A percentile compares a stretch with the other conserved stretches of the same genome.
Evolutionary conservation across 1,140 invertebrate genomes (phyloP).

Genomic region (Anastrepha ludens): DNA sequence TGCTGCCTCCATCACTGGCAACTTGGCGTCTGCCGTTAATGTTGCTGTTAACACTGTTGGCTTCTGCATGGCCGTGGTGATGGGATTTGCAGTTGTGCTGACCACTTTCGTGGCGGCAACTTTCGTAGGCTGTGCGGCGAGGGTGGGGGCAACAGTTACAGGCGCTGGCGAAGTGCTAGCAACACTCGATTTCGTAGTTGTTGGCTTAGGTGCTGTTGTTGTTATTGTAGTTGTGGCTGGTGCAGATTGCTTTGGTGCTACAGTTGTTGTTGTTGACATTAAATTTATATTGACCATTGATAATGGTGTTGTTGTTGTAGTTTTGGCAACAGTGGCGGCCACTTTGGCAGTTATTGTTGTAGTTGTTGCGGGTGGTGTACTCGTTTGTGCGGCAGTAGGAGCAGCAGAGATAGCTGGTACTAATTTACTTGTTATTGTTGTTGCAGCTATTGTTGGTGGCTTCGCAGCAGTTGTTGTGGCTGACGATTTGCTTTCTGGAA

Average conservation of each 20-base stretch:
- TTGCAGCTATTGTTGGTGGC: background rate
- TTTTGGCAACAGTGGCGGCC: background rate
- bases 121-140: background rate
- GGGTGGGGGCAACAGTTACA: background rate
- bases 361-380: slow-evolving; percentile 33
- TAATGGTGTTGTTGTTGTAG: background rate
- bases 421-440: slow-evolving; percentile 2
- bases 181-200: background rate
- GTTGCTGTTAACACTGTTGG: slow-evolving; percentile 7
- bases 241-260: background rate
- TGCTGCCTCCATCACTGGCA: background rate
- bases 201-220: slow-evolving; percentile 46
- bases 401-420: slow-evolving; percentile 36
- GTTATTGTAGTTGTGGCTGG: slow-evolving; percentile 20
- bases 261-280: background rate
- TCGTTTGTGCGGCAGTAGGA: slow-evolving; percentile 42
- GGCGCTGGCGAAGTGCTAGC: background rate
- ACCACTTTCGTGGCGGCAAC: slow-evolving; percentile 3
- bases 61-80: slow-evolving; percentile 56
- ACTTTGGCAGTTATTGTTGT: slow-evolving; percentile 50
- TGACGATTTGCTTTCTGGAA: background rate
- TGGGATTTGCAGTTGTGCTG: slow-evolving; percentile 24
- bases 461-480: slow-evolving; percentile 24
- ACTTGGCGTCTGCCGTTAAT: slow-evolving; percentile 3
- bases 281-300: background rate